Conservation (phyloP, 2,113 vertebrate species). For the Balaenoptera acutorostrata region DNA sequence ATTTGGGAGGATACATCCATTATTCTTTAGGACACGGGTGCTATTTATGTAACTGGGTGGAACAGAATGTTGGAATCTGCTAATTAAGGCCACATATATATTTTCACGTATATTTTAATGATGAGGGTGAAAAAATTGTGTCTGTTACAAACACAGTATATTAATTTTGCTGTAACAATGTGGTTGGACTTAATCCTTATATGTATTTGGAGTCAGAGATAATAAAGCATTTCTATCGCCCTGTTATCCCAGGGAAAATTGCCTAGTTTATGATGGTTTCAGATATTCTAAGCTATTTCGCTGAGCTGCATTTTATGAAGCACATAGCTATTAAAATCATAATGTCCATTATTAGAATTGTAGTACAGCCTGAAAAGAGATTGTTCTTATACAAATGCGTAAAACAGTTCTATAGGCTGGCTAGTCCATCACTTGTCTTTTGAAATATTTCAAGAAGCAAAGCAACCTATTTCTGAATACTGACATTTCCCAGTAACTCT, state of each 20-base stretch:
- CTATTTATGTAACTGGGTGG: neutral
- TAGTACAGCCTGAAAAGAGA: constrained; percentile 20
- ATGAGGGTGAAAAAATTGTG: neutral
- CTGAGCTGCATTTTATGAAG: constrained; percentile 38
- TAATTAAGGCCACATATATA: constrained; percentile 37
- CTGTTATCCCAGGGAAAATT: constrained; percentile 23
- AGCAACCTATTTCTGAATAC: neutral
- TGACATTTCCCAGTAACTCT: neutral
- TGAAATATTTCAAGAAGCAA: constrained; percentile 3
- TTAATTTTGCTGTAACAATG: neutral
- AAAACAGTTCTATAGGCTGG: neutral
- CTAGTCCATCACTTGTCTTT: neutral
- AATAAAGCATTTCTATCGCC: constrained; percentile 26
- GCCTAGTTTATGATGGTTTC: constrained; percentile 30
- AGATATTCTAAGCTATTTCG: constrained; percentile 27
- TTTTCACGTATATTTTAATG: constrained; percentile 24
- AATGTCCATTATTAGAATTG: constrained; percentile 37
- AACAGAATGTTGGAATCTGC: neutral
- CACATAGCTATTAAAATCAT: constrained; percentile 39
- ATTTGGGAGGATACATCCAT: constrained; percentile 20
- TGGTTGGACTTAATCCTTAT: neutral
- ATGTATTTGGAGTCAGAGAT: constrained; percentile 32
- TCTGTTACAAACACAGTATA: constrained; percentile 17
- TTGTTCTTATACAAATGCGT: constrained; percentile 27
- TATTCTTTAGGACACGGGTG: neutral